These are phyloP conservation scores for Caenorhabditis virilis DNA, from an alignment of 2,888 invertebrate genomes.

Conservation along the genomic window DNA sequence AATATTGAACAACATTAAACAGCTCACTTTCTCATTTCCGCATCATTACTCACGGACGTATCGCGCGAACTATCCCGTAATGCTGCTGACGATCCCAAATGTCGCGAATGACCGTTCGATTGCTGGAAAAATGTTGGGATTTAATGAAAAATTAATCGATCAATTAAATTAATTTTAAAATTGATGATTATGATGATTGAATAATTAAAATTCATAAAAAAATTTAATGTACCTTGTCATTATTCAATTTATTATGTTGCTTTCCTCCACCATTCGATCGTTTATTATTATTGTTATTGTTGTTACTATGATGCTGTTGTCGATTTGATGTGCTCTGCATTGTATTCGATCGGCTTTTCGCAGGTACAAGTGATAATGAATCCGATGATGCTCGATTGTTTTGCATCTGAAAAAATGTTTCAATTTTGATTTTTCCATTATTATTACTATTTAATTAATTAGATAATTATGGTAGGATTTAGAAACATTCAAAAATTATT, in stretches of 20 bases:
- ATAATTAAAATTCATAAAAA: no score
- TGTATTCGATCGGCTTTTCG: constrained; percentile 29
- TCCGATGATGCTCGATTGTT: constrained; percentile 1
- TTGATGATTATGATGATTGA: not conserved
- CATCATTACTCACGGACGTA: constrained; percentile 22
- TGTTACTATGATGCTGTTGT: not conserved
- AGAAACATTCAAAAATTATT: no score
- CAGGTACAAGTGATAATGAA: constrained; percentile 11
- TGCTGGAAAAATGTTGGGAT: not conserved
- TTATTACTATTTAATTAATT: no score
- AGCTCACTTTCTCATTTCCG: constrained; percentile 8
- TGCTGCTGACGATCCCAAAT: not conserved
- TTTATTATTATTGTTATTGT: not conserved
- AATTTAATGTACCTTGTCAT: no score
- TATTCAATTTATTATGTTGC: not conserved
- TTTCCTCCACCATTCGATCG: not conserved
- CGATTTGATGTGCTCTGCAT: constrained; percentile 15
- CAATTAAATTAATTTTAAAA: no score
- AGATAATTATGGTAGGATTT: no score
- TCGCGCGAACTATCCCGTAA: constrained; percentile 26
- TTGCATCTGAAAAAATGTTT: not conserved
- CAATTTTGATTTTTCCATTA: no score
- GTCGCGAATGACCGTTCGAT: not conserved
- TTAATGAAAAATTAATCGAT: no score
- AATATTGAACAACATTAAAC: not conserved